Evolutionary conservation across 2,888 invertebrate species (phyloP), one percentile per base, ranked within the genome.

Genomic region (Phytoseiulus persimilis): DNA sequence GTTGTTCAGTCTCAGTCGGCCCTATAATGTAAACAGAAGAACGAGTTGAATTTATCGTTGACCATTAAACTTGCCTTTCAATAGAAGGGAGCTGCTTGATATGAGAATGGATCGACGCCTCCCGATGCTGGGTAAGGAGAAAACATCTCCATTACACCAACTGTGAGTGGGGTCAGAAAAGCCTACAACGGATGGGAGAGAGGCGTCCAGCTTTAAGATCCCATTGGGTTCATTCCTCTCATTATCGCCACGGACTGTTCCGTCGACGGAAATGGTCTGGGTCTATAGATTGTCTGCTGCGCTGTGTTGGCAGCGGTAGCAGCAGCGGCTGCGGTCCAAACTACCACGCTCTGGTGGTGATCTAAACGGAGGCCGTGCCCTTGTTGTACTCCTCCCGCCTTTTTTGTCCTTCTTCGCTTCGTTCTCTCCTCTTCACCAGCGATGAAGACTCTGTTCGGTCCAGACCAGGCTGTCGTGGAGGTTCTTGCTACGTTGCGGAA

Each of bases 191-290:
- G 65, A 23, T 23, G 65, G 65, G 18, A 28, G 65, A 65, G 9
- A 65, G 65, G 65, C 65, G 65, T 11, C 65, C 65, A 65, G 65
- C 65, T 65, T 28, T 28, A 65, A 65, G 65, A 65, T 65, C 65
- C 46, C 46, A 46, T 46, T 14, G 46, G 46, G 46, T 46, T 14
- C 65, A 65, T 65, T 65, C 65, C 65, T 65, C 65, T 65, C 65
- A 65, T 65, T 65, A 65, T 65, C 65, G 65, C 65, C 65, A 65
- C 65, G 65, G 65, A 65, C 65, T 65, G 65, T 65, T 65, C 65
- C 65, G 65, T 18, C 65, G 65, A 65, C 65, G 65, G 65, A 65
- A 65, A 65, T 65, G 65, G 65, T 65, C 18, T 65, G 14, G 65
- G 9, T 65, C 65, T 65, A 65, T 65, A 65, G 65, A 65, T 65